A percentile compares a stretch with the other conserved stretches of the same genome.
These are phyloP conservation scores for Hemicentrotus pulcherrimus DNA, from an alignment of 35 echinoderm and acorn worm genomes.

Conservation along the genomic window DNA sequence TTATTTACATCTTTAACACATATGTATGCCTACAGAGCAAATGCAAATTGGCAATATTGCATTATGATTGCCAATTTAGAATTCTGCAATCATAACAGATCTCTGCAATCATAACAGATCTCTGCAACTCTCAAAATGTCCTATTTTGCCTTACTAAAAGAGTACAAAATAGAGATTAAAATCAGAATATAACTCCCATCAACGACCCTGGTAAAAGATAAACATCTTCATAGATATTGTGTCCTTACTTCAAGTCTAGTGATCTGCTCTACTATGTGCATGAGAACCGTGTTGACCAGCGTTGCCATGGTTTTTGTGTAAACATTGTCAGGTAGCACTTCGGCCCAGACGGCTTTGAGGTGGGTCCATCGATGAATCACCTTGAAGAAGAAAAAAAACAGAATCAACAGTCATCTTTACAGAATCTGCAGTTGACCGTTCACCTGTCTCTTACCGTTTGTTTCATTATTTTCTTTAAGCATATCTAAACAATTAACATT, in stretches of 20 bases:
- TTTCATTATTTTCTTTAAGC: no score
- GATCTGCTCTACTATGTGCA: slow-evolving; percentile 81
- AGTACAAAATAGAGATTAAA: neutral
- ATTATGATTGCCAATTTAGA: no score
- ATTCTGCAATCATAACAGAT: no score
- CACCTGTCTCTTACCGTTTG: no score
- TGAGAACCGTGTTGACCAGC: slow-evolving; percentile 77
- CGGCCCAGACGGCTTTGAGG: slow-evolving; percentile 77
- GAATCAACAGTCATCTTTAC: no score
- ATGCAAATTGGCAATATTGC: no score
- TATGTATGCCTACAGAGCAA: no score
- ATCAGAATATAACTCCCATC: neutral
- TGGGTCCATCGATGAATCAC: slow-evolving; percentile 82
- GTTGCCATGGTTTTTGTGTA: slow-evolving; percentile 92
- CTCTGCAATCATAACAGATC: no score
- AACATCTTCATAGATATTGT: neutral
- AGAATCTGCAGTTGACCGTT: no score
- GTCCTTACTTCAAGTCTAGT: slow-evolving; percentile 73
- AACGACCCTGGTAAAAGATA: neutral
- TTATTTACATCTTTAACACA: no score
- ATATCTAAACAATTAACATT: no score
- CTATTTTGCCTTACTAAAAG: neutral
- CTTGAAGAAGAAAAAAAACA: slow-evolving; percentile 38
- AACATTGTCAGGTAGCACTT: slow-evolving; percentile 73
- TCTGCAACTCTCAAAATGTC: no score